Evolutionary conservation across 1,140 invertebrate genomes (phyloP), one percentile per base, ranked within the genome.

Genomic region (Asbolus verrucosus): DNA sequence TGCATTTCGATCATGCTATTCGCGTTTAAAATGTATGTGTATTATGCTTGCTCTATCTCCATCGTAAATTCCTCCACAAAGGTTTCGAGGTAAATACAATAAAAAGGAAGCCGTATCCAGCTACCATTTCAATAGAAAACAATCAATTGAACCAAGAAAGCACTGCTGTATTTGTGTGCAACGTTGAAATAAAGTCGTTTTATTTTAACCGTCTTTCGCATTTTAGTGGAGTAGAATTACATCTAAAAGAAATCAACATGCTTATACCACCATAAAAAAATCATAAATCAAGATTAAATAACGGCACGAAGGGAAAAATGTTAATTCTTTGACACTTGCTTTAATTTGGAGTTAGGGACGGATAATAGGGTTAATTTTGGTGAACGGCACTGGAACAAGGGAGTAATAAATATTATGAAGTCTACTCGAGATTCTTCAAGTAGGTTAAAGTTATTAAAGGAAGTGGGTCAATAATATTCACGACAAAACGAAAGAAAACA

Each of bases 21-120:
- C 46, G 27, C 46, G 46, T 54, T 54, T 54, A 54, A 36, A 54
- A 54, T 54, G 46, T 54, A 30, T 54, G 46, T 30, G 46, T 54
- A 27, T 54, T 54, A 54, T 54, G 46, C 18, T 21, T 14, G 21
- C 21, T 27, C 46, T 54, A 54, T 30, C 46, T 54, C 46, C 46
- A n/a, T 54, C 46, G 46, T 54, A 50, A 50, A 50, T 54, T 54
- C 27, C 46, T 54, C 27, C 13, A 54, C 46, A 54, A 54, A 54
- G 46, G 8, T 18, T 50, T 41, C 8, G 43, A 50, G 43, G 43
- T 19, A 43, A 43, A 43, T 18, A 43, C 39, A 50, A 16, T 50
- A n/a, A n/a, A 8, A 50, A 50, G 15, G 43, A 50, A 50, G 18
- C 21, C 46, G 18, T 54, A 54, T 54, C 46, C n/a, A 11, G 46